Percentiles rank a stretch among this genome's conserved stretches.
phyloP scores from a whole-genome alignment of 2,888 invertebrate species.

The Raillietiella orientalis region DNA sequence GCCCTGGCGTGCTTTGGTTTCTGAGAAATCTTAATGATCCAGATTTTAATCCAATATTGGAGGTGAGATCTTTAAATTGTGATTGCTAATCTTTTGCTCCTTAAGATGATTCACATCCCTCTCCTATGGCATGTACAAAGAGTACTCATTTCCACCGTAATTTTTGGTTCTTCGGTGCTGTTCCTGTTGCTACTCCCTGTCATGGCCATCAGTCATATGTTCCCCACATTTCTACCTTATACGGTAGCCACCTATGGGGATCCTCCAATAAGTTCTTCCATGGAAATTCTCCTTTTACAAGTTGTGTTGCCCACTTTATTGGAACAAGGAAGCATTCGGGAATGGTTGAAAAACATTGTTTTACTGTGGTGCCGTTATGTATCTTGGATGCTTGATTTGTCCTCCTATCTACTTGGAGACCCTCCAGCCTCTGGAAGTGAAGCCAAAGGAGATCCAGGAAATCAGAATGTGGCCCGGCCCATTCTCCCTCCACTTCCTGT shows the following conservation, averaged over 20 bases:
- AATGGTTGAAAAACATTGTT: slow-evolving; percentile 69
- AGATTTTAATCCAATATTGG: slow-evolving; percentile 94
- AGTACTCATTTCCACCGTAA: slow-evolving; percentile 65
- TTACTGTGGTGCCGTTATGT: slow-evolving; percentile 54
- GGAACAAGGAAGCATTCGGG: slow-evolving; percentile 81
- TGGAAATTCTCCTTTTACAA: slow-evolving; percentile 67
- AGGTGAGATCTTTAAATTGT: slow-evolving; percentile 12
- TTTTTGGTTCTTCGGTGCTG: slow-evolving; percentile 80
- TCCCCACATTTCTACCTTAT: slow-evolving; percentile 78
- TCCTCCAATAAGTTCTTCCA: neutral
- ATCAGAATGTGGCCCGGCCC: slow-evolving; percentile 3
- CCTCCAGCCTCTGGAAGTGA: slow-evolving; percentile 10
- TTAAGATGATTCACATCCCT: slow-evolving; percentile 81
- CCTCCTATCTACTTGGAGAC: slow-evolving; percentile 62
- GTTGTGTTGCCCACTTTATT: slow-evolving; percentile 80
- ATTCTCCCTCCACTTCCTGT: slow-evolving; percentile 6
- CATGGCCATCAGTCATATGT: slow-evolving; percentile 36
- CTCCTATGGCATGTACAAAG: slow-evolving; percentile 65
- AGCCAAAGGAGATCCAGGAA: slow-evolving; percentile 3
- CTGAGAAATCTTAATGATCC: slow-evolving; percentile 91
- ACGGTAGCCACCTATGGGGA: slow-evolving; percentile 59
- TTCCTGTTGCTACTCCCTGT: slow-evolving; percentile 90
- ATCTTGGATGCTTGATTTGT: slow-evolving; percentile 49
- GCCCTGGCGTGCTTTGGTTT: slow-evolving; percentile 96
- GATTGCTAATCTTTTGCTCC: slow-evolving; percentile 6